Percentiles rank a stretch among this genome's conserved stretches.
phyloP scores from a whole-genome alignment of 2,113 vertebrate genomes.

The Actinemys pallida region DNA sequence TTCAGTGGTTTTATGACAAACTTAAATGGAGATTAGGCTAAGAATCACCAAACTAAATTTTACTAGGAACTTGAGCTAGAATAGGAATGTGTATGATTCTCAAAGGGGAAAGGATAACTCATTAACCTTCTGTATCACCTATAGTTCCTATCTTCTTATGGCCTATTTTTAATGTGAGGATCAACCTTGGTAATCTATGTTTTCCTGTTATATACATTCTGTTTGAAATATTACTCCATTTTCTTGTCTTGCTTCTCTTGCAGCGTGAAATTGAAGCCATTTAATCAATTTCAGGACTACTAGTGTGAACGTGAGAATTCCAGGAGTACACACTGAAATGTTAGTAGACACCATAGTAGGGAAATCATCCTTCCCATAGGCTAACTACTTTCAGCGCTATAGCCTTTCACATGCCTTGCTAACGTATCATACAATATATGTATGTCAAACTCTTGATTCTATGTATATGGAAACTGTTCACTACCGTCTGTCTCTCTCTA shows the following conservation, averaged over 20 bases:
- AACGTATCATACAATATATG: background rate
- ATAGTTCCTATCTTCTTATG: background rate
- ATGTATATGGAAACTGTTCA: constrained; percentile 7
- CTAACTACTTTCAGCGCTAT: constrained; percentile 41
- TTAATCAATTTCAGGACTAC: constrained; percentile 30
- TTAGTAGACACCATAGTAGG: constrained; percentile 44
- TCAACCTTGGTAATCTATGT: background rate
- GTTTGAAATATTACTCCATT: background rate
- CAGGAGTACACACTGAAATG: constrained; percentile 50
- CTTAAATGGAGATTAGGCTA: background rate
- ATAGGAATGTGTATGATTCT: background rate
- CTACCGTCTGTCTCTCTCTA: background rate
- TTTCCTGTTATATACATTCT: background rate
- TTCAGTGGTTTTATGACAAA: background rate
- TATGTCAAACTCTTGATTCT: constrained; percentile 31
- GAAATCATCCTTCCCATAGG: constrained; percentile 22
- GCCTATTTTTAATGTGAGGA: background rate
- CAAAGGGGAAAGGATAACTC: background rate
- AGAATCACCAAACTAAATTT: fast-evolving
- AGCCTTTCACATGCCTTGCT: constrained; percentile 49
- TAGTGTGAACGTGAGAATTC: constrained; percentile 29
- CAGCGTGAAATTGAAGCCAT: constrained; percentile 71
- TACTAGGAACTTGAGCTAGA: background rate
- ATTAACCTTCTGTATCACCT: background rate
- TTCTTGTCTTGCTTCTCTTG: constrained; percentile 37